Evolutionary conservation across 2,888 invertebrate species (phyloP), one percentile per base, ranked within the genome.

Genomic region (Phragmatobia fuliginosa): DNA sequence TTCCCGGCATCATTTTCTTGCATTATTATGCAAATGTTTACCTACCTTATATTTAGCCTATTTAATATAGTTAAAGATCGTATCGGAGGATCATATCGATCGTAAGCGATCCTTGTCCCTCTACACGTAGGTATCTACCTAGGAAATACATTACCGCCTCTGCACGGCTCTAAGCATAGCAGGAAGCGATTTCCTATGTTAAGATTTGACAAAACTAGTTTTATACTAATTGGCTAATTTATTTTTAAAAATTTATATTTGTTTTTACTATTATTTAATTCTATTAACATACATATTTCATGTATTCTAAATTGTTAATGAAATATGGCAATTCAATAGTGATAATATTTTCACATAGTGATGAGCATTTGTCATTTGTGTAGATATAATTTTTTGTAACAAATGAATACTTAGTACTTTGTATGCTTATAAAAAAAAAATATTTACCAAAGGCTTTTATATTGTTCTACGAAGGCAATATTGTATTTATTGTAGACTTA

Each of bases 21-120:
- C 67, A 73, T 71, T 78, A 79, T 77, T 78, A 71, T 68, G 36
- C 67, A 72, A 80, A 78, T 81, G 82, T 80, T 76, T 81, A 80
- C 78, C 76, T 83, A 38, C 38, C 14, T n/a, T n/a, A n/a, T 49
- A n/a, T 49, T 49, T 49, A 49, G 10, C 10, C 45, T 49, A 75
- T 84, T 84, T 81, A 79, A 73, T 81, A 77, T 74, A 73, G 71
- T 79, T 80, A 82, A 80, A 83, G 83, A 85, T 85, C 76, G 77
- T 83, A 87, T 88, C 86, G 73, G 68, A 88, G 88, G 86, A 87
- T n/a, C n/a, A n/a, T n/a, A n/a, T n/a, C n/a, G n/a, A n/a, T n/a
- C n/a, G n/a, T n/a, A n/a, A 86, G 85, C 81, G 80, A 84, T 84
- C 85, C 84, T 84, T 84, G 85, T 83, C 78, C 80, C 79, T 81